Base-by-base conservation (phyloP, 2,797 vertebrate species). In the Scomberomorus guttatus region DNA sequence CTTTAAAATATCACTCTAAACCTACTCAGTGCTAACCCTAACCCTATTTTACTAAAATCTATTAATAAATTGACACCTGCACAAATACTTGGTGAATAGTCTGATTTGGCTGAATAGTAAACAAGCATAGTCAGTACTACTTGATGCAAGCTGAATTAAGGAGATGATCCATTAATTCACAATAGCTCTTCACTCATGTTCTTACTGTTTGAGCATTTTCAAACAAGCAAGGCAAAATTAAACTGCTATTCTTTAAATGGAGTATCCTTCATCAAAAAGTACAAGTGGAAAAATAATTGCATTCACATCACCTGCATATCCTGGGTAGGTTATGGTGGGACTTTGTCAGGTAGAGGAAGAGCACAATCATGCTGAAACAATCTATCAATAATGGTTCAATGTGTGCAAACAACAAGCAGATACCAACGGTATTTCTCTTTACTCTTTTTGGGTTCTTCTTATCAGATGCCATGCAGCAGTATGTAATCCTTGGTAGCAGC, bases 361-460 rank as follows among this genome's bases (percentile, higher is more conserved):
- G 15, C 61, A 56, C 22, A 63, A n/a, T 44, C 60, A 74, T 62
- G 57, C 51, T 79, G 79, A 79, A 74, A 71, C 50, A 75, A 77
- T 79, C 61, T 48, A 67, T 56, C 14, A 29, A 27, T 60, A 29
- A 68, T 1, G 22, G 32, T 29, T 78, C 64, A 56, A 57, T 72
- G 54, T 77, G 32, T 67, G 66, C 50, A 69, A 82, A 78, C 46
- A 80, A 72, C 59, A 55, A 54, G 59, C 63, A 74, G 81, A 78
- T 58, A 51, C n/a, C 27, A 44, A 3, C 5, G 32, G 32, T 22
- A 63, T 65, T 71, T 76, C 34, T 57, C 46, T 56, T 61, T 9
- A 54, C 34, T 68, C 65, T 3, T 18, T 58, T 50, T 34, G 24
- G 44, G 60, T 29, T 51, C 59, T 18, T 63, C 50, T 58, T 51